Evolutionary conservation across 53 echinoderm and acorn worm genomes (phyloP).

Genomic region (Echinometra lucunter): DNA sequence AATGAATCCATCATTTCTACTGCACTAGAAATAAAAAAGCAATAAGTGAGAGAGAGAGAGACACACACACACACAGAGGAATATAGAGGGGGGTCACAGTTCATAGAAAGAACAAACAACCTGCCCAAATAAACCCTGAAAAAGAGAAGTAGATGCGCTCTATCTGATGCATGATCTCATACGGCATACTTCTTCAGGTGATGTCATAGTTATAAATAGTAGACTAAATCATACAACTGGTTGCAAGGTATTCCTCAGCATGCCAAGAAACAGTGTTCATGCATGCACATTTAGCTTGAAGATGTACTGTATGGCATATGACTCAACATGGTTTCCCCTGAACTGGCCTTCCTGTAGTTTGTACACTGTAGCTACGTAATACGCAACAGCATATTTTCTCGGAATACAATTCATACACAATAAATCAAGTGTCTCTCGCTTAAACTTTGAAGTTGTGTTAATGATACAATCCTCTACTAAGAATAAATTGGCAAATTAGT

Average conservation of each 20-base stretch:
- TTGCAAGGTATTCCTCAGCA: background rate
- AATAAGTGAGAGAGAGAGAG: background rate
- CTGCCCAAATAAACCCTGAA: background rate
- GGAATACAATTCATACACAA: too few relatives aligned
- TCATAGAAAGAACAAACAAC: background rate
- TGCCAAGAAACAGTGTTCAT: background rate
- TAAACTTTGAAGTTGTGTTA: too few relatives aligned
- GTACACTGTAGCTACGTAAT: too few relatives aligned
- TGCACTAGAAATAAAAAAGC: background rate
- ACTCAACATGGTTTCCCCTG: background rate
- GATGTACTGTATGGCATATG: background rate
- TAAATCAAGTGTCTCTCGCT: too few relatives aligned
- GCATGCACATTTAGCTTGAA: background rate
- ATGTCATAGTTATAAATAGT: background rate
- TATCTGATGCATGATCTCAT: slow-evolving; percentile 14
- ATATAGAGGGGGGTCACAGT: background rate
- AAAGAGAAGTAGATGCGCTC: background rate
- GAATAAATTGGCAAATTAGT: too few relatives aligned
- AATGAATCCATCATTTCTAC: too few relatives aligned
- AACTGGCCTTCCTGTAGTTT: background rate
- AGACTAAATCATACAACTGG: background rate
- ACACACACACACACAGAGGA: background rate
- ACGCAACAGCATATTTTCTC: too few relatives aligned
- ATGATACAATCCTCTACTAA: too few relatives aligned
- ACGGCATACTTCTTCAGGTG: background rate